Percentiles rank a stretch among this genome's conserved stretches.
These are phyloP conservation scores for Euphonia xanthogaster DNA, from an alignment of 2,797 vertebrate species.

Conservation along the genomic window DNA sequence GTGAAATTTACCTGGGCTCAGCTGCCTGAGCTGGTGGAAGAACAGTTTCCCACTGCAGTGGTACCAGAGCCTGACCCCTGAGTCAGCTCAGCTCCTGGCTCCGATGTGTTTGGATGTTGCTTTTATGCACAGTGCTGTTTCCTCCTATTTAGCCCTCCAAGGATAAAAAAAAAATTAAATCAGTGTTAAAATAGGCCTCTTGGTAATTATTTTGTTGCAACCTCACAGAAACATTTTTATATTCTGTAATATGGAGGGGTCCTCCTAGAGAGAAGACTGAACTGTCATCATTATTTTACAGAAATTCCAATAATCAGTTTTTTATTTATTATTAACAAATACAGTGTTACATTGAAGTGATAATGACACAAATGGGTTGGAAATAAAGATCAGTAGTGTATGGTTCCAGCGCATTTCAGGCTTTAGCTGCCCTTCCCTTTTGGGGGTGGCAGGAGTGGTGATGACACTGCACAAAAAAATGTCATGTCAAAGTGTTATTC, in stretches of 20 bases:
- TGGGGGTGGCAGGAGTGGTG: background rate
- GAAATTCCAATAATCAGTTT: background rate
- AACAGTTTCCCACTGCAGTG: background rate
- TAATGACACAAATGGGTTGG: background rate
- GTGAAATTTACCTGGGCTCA: background rate
- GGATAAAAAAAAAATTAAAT: background rate
- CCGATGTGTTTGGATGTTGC: accelerated
- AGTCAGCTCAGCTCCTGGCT: background rate
- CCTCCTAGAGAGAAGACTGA: background rate
- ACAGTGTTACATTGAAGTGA: background rate
- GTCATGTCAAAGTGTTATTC: background rate
- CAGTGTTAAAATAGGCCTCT: background rate
- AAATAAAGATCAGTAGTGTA: background rate
- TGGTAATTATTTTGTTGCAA: background rate
- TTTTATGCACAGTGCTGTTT: background rate
- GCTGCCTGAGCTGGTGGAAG: background rate
- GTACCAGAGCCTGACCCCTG: background rate
- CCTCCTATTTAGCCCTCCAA: background rate
- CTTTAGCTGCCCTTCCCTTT: background rate
- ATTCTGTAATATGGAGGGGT: background rate
- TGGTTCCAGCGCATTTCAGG: background rate
- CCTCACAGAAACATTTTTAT: background rate
- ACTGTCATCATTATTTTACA: background rate
- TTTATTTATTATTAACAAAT: background rate
- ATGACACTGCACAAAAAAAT: background rate